Evolutionary conservation across 2,113 vertebrate species (phyloP).

Genomic region (Poeciliopsis retropinna): DNA sequence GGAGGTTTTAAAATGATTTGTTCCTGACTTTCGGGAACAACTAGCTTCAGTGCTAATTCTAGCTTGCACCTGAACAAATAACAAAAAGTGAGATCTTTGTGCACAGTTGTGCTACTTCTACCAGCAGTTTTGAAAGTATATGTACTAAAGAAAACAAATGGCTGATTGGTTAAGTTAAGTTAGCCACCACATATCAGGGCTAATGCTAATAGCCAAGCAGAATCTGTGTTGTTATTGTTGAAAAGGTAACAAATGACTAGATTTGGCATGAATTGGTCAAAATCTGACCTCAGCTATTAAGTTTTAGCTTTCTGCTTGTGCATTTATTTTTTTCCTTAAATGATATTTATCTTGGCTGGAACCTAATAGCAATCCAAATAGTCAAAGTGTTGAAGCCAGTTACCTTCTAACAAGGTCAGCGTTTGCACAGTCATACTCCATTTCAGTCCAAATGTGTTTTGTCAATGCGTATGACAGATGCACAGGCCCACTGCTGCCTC

Average conservation of each 20-base stretch:
- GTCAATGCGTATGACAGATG: conserved; percentile 39
- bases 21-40: neutral
- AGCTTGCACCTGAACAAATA: neutral
- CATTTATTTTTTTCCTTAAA: conserved; percentile 23
- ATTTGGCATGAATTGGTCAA: neutral
- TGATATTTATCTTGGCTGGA: conserved; percentile 1
- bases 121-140: neutral
- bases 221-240: neutral
- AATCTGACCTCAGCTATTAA: conserved; percentile 45
- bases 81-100: neutral
- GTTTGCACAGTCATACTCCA: conserved; percentile 16
- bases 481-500: conserved; percentile 25
- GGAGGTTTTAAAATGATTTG: neutral
- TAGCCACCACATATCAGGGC: neutral
- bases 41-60: too few relatives aligned
- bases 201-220: neutral
- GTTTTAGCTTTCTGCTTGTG: conserved; percentile 35
- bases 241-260: too few relatives aligned
- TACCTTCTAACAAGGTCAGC: conserved; percentile 27
- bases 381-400: conserved; percentile 33
- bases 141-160: neutral
- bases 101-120: neutral
- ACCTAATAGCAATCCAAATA: conserved; percentile 17
- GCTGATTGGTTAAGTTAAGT: neutral
- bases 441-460: conserved; percentile 51